Percentiles rank a stretch among this genome's conserved stretches.
Evolutionary conservation across 2,113 vertebrate species (phyloP).

Genomic region (Nothocercus nigrocapillus): DNA sequence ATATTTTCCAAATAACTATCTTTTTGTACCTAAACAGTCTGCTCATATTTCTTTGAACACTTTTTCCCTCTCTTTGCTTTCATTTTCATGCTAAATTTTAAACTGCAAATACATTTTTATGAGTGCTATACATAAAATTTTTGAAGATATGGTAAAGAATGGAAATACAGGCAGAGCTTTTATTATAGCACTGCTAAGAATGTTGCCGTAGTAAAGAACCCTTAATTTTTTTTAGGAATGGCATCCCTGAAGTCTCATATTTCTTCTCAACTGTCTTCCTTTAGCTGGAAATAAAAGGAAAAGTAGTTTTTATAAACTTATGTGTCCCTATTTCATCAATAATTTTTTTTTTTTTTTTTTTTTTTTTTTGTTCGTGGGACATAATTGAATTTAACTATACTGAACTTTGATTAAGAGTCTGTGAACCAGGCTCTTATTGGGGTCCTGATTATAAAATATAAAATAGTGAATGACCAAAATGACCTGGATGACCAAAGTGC

Average conservation of each 20-base stretch:
- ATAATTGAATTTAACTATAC: background rate
- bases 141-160: slow-evolving; percentile 2
- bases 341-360: background rate
- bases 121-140: background rate
- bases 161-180: background rate
- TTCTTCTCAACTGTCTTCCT: slow-evolving; percentile 17
- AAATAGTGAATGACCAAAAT: background rate
- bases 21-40: background rate
- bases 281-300: background rate
- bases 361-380: background rate
- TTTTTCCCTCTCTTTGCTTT: background rate
- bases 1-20: background rate
- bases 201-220: background rate
- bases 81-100: slow-evolving; percentile 16
- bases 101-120: background rate
- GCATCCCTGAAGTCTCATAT: background rate
- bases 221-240: slow-evolving; percentile 50
- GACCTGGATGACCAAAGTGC: background rate
- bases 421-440: background rate
- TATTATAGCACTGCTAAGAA: background rate
- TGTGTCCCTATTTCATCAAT: background rate
- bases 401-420: background rate
- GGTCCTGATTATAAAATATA: background rate
- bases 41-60: background rate
- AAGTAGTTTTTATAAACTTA: background rate